Evolutionary conservation across 2,888 invertebrate genomes (phyloP).

Genomic region (Callyntrura guangdongensis): DNA sequence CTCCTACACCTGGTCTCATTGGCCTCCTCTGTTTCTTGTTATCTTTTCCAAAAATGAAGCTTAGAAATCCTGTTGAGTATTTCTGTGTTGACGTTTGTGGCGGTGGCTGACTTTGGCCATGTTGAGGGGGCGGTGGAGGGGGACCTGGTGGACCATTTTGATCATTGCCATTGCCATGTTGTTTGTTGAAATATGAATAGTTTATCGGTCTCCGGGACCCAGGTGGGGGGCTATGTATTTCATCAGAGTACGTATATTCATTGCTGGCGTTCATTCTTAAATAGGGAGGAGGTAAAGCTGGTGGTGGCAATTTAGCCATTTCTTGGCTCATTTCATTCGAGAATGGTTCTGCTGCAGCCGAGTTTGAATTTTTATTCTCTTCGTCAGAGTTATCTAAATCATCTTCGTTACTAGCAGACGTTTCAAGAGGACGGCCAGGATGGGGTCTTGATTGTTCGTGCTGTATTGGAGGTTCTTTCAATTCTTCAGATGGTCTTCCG

Average conservation of each 20-base stretch:
- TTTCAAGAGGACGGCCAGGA: not conserved
- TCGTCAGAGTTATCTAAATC: slow-evolving; percentile 64
- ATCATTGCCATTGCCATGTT: slow-evolving; percentile 13
- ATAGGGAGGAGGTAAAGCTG: slow-evolving; percentile 48
- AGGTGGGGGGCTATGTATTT: slow-evolving; percentile 5
- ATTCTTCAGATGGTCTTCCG: slow-evolving; percentile 69
- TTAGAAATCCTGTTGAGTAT: slow-evolving; percentile 71
- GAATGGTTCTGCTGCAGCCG: slow-evolving; percentile 15
- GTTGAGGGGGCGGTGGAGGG: not conserved
- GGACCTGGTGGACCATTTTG: slow-evolving; percentile 26
- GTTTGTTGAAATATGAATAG: slow-evolving; percentile 61
- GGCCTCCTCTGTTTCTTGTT: slow-evolving; percentile 37
- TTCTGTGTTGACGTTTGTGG: slow-evolving; percentile 61
- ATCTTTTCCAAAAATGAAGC: slow-evolving; percentile 68
- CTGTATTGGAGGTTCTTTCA: slow-evolving; percentile 13
- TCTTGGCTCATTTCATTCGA: slow-evolving; percentile 43
- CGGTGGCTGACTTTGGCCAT: not conserved
- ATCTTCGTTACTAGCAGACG: slow-evolving; percentile 39
- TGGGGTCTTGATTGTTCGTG: slow-evolving; percentile 9
- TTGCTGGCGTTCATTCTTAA: slow-evolving; percentile 37
- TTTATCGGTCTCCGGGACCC: slow-evolving; percentile 44
- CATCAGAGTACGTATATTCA: slow-evolving; percentile 64
- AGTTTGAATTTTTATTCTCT: slow-evolving; percentile 56
- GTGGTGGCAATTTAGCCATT: slow-evolving; percentile 47
- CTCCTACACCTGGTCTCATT: not conserved